These are phyloP conservation scores for Pica pica DNA, from an alignment of 2,113 vertebrate species.

Conservation along the genomic window DNA sequence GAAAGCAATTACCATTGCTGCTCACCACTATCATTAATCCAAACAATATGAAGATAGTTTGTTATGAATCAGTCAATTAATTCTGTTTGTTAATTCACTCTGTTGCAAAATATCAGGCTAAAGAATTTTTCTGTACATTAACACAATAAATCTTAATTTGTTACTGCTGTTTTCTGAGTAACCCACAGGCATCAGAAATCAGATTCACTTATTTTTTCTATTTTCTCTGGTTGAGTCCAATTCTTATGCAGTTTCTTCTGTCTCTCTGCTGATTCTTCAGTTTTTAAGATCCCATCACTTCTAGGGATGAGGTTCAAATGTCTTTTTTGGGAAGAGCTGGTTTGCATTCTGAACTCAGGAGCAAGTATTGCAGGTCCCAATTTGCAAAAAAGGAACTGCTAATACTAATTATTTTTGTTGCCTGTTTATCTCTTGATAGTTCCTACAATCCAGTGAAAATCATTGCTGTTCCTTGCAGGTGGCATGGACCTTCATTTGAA, in stretches of 20 bases:
- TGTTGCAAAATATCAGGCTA: neutral
- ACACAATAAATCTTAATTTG: neutral
- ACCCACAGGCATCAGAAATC: neutral
- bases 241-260: neutral
- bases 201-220: neutral
- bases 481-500: neutral
- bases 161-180: neutral
- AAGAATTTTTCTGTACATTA: neutral
- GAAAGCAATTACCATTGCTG: neutral
- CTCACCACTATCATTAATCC: neutral
- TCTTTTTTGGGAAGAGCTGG: neutral
- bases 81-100: neutral
- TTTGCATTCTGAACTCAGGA: neutral
- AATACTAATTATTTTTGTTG: neutral
- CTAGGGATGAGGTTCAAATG: neutral
- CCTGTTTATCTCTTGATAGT: neutral
- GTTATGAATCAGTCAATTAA: neutral
- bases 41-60: neutral
- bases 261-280: neutral
- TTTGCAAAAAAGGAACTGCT: neutral
- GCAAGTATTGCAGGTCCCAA: neutral
- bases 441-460: neutral
- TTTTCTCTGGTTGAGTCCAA: neutral
- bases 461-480: neutral
- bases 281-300: neutral